A percentile compares a stretch with the other conserved stretches of the same genome.
These are phyloP conservation scores for Fulica atra DNA, from an alignment of 2,113 vertebrate genomes.

Conservation along the genomic window DNA sequence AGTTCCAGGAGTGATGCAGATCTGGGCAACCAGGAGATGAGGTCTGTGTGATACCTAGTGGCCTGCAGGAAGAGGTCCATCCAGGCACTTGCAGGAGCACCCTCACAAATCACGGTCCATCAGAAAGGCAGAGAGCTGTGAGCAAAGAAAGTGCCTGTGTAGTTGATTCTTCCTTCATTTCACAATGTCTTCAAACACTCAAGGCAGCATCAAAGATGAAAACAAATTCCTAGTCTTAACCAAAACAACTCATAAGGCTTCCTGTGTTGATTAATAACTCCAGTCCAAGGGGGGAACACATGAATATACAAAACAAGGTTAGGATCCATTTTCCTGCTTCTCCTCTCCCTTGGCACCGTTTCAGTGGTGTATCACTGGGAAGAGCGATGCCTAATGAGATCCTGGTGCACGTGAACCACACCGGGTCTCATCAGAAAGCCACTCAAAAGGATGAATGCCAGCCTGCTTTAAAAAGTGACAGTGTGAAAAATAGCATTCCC, in stretches of 20 bases:
- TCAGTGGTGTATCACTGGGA: rapidly evolving
- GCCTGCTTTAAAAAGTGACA: background rate
- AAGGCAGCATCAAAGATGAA: background rate
- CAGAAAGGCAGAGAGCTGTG: background rate
- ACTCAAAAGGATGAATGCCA: background rate
- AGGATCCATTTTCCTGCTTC: background rate
- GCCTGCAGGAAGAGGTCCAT: background rate
- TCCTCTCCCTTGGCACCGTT: background rate
- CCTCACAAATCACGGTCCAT: background rate
- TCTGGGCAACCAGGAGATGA: background rate
- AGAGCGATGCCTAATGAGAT: background rate
- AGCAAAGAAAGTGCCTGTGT: background rate
- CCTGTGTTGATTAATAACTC: background rate
- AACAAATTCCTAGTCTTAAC: background rate
- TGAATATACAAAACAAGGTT: background rate
- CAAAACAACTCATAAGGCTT: background rate
- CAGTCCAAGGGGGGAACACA: background rate
- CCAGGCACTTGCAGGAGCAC: background rate
- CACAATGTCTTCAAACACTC: background rate
- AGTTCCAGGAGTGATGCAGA: background rate
- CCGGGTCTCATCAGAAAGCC: background rate
- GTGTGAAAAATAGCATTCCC: background rate
- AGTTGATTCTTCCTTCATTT: background rate
- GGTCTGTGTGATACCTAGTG: background rate
- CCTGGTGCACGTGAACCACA: rapidly evolving